phyloP scores from a whole-genome alignment of 2,888 invertebrate species.

The Trachelus troglodyta region DNA sequence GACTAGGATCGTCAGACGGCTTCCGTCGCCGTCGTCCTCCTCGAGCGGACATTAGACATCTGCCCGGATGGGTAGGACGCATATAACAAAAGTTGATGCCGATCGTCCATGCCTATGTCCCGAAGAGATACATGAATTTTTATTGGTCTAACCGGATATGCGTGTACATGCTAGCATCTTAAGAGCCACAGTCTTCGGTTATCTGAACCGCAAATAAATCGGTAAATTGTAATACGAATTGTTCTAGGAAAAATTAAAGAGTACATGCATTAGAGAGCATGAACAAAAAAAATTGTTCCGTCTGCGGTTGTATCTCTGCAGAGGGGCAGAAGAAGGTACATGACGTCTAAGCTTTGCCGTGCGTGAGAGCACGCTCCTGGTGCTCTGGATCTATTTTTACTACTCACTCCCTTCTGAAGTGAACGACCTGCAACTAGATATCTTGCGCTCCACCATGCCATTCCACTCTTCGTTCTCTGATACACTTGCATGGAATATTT shows the following conservation, averaged over 20 bases:
- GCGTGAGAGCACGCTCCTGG: constrained; percentile 54
- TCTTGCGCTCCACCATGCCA: constrained; percentile 36
- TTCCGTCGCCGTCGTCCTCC: background rate
- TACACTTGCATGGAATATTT: background rate
- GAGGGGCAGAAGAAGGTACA: background rate
- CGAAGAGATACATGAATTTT: background rate
- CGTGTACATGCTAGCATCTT: background rate
- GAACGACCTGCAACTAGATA: constrained; percentile 66
- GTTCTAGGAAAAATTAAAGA: background rate
- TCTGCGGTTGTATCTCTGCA: background rate
- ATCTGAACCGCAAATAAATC: background rate
- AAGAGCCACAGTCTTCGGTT: background rate
- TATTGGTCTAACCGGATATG: background rate
- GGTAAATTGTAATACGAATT: background rate
- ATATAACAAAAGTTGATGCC: background rate
- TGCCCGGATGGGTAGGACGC: background rate
- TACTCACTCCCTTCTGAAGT: constrained; percentile 61
- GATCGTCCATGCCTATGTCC: background rate
- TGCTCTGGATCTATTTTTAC: constrained; percentile 63
- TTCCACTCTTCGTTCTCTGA: constrained; percentile 6
- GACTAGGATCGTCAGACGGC: background rate
- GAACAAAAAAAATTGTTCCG: background rate
- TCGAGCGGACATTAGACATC: background rate
- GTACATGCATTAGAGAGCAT: background rate
- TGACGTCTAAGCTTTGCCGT: constrained; percentile 20